Evolutionary conservation across 2,797 vertebrate genomes (phyloP).

Genomic region (Petrocephalus sullivani): DNA sequence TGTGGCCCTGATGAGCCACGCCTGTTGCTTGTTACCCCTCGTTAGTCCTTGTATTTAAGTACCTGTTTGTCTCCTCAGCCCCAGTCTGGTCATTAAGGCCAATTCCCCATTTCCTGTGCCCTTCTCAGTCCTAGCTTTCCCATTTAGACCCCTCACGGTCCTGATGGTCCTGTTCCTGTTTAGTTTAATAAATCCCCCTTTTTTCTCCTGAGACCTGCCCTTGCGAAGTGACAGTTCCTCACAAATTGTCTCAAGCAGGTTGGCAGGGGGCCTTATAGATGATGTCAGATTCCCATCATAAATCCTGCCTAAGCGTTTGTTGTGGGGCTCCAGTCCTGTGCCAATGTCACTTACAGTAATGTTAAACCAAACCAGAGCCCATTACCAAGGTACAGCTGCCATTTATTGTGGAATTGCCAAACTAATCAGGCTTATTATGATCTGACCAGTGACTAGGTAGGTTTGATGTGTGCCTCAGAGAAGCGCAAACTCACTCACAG

Average conservation of each 20-base stretch:
- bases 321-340: not conserved
- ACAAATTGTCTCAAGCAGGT: not conserved
- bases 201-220: too few species aligned
- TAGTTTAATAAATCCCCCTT: too few species aligned
- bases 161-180: too few species aligned
- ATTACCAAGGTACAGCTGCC: not conserved
- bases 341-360: not conserved
- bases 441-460: not conserved
- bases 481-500: not conserved
- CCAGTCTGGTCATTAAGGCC: too few species aligned
- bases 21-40: too few species aligned
- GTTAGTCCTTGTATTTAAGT: too few species aligned
- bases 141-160: too few species aligned
- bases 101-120: too few species aligned
- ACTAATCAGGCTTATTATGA: not conserved
- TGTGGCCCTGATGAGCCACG: too few species aligned
- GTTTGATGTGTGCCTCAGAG: not conserved
- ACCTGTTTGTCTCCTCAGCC: too few species aligned
- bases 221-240: not conserved
- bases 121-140: too few species aligned
- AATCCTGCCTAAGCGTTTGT: not conserved
- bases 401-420: not conserved
- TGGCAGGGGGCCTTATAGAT: not conserved
- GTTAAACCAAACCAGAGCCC: not conserved
- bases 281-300: too few species aligned